Evolutionary conservation across 1,140 invertebrate genomes (phyloP).

Genomic region (Charaxes varanes): DNA sequence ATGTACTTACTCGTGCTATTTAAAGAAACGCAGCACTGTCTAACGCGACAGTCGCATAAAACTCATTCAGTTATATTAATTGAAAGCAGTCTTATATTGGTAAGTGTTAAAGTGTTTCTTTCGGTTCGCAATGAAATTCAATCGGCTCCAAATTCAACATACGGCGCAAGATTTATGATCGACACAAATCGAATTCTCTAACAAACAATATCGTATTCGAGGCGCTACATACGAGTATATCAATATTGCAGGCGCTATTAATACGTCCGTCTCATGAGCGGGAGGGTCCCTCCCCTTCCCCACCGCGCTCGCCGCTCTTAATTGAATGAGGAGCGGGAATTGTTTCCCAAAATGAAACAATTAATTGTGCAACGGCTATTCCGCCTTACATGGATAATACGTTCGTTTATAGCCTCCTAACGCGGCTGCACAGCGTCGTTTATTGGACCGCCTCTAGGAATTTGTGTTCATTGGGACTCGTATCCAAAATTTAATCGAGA

Average conservation of each 20-base stretch:
- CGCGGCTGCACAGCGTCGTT: conserved; percentile 70
- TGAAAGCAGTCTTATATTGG: too few species aligned
- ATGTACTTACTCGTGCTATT: too few species aligned
- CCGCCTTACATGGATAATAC: conserved; percentile 74
- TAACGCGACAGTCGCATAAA: too few species aligned
- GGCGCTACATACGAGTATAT: conserved; percentile 69
- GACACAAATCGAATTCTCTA: conserved; percentile 72
- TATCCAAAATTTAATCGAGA: conserved; percentile 70
- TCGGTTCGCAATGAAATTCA: conserved; percentile 45
- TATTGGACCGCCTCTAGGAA: conserved; percentile 72
- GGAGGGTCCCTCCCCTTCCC: conserved; percentile 27
- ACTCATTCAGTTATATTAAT: too few species aligned
- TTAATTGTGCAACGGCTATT: conserved; percentile 75
- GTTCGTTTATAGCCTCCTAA: conserved; percentile 72
- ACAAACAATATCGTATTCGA: conserved; percentile 72
- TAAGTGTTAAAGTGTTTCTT: conserved; percentile 32
- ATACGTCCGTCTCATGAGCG: conserved; percentile 70
- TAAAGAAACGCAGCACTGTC: too few species aligned
- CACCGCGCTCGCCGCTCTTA: conserved; percentile 67
- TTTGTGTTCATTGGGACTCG: conserved; percentile 71
- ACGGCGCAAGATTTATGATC: conserved; percentile 73
- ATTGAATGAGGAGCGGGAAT: conserved; percentile 74
- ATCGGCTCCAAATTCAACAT: conserved; percentile 67
- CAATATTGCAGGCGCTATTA: conserved; percentile 74
- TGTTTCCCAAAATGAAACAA: conserved; percentile 75